These are phyloP conservation scores for Hyles vespertilio DNA, from an alignment of 1,140 invertebrate species.

Conservation along the genomic window DNA sequence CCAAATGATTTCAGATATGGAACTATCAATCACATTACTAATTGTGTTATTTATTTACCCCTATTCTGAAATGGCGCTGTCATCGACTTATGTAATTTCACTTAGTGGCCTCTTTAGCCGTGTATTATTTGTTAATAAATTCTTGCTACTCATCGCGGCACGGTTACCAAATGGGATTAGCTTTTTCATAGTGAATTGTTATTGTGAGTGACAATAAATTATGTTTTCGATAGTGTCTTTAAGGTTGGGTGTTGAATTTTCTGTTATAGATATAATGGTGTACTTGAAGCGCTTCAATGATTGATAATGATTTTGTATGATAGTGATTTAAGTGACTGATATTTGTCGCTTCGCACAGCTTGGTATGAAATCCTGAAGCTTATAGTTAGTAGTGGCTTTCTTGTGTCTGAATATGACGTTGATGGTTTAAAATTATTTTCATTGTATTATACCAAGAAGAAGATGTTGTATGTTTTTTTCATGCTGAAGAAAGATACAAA, in stretches of 20 bases:
- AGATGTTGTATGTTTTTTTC: no score
- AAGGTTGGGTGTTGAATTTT: neutral
- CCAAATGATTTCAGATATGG: slow-evolving; percentile 24
- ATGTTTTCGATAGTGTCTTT: neutral
- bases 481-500: no score
- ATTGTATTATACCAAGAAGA: no score
- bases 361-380: no score
- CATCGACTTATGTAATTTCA: slow-evolving; percentile 60
- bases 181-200: slow-evolving; percentile 2
- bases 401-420: no score
- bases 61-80: slow-evolving; percentile 48
- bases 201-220: slow-evolving; percentile 2
- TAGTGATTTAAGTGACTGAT: no score
- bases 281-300: no score
- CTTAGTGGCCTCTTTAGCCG: slow-evolving; percentile 45
- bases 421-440: no score
- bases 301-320: no score
- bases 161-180: slow-evolving; percentile 16
- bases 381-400: no score
- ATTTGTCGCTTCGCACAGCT: no score
- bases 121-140: slow-evolving; percentile 39
- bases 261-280: no score
- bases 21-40: slow-evolving; percentile 62
- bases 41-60: slow-evolving; percentile 60
- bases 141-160: slow-evolving; percentile 28